Evolutionary conservation across 1,140 invertebrate species (phyloP).

Genomic region (Lanistes nyassanus): DNA sequence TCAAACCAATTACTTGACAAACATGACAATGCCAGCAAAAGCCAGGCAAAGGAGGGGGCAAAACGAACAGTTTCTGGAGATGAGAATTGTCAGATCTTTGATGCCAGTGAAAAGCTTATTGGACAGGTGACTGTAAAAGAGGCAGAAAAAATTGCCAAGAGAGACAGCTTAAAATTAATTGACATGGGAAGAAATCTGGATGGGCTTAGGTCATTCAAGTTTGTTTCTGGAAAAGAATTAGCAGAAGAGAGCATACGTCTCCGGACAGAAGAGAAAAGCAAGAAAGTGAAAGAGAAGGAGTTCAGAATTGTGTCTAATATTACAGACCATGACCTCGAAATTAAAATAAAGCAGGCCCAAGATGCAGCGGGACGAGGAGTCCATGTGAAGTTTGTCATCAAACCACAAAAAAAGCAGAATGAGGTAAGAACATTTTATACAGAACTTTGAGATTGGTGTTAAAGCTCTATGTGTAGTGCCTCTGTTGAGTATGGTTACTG

Average conservation of each 20-base stretch:
- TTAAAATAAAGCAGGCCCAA: conserved; percentile 18
- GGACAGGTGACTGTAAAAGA: conserved; percentile 23
- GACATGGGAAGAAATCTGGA: conserved; percentile 23
- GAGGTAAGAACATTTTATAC: conserved; percentile 26
- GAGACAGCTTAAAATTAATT: conserved; percentile 20
- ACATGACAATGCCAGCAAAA: no score
- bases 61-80: neutral
- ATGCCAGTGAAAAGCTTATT: conserved; percentile 22
- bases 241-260: conserved; percentile 24
- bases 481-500: no score
- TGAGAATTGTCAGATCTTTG: conserved; percentile 22
- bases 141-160: conserved; percentile 24
- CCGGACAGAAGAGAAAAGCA: conserved; percentile 11
- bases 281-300: conserved; percentile 27
- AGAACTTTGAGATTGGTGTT: no score
- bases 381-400: conserved; percentile 21
- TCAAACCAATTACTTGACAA: no score
- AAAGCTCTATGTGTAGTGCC: no score
- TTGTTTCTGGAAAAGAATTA: conserved; percentile 22
- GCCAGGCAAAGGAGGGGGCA: neutral
- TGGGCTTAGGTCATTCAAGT: conserved; percentile 12
- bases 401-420: neutral
- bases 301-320: conserved; percentile 20
- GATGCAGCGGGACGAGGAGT: conserved; percentile 8
- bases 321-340: conserved; percentile 23